Base-by-base conservation (phyloP, 1,140 invertebrate genomes). In the Scaptomyza hsui region DNA sequence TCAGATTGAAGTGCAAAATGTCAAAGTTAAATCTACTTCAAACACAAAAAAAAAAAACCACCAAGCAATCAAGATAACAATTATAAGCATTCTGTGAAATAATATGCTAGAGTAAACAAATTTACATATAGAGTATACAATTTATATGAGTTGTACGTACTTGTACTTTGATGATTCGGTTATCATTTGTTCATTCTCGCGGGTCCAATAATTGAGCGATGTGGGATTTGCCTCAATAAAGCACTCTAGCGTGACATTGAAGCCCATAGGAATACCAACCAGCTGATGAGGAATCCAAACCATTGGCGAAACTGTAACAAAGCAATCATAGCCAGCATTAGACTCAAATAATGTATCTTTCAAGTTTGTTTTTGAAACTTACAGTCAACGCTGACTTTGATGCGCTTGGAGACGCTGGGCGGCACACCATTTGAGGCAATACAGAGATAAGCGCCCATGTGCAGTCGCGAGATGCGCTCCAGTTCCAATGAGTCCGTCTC, bases 321-420 rank as follows among this genome's bases (percentile, higher is more conserved):
- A 9, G 10, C 26, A 29, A 29, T 9, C 26, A 29, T 26, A 24
- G 5, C n/a, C 7, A 19, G 19, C n/a, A 42, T 16, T 16, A 16
- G 37, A 13, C 2, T 42, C 26, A 29, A 29, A 16, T 24, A 35
- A 35, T 41, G 1, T 5, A 4, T 2, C 13, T 29, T 29, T n/a
- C n/a, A n/a, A n/a, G n/a, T n/a, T n/a, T n/a, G n/a, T 29, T 29
- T 29, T 29, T 6, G 26, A 29, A 42, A 97, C 97, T 97, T 92
- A 98, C 97, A 98, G 92, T 98, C 96, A 12, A 98, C 97, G 92
- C 96, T 97, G 81, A 98, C 95, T 94, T 97, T 97, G 77, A 98
- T 97, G 79, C 96, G 93, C 92, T 98, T 97, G 85, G 96, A 97
- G 41, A 98, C 97, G 44, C 94, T 94, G 1, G 95, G 95, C 15